Base-by-base conservation (phyloP, 2,113 vertebrate genomes). In the Sarotherodon lohbergeri region DNA sequence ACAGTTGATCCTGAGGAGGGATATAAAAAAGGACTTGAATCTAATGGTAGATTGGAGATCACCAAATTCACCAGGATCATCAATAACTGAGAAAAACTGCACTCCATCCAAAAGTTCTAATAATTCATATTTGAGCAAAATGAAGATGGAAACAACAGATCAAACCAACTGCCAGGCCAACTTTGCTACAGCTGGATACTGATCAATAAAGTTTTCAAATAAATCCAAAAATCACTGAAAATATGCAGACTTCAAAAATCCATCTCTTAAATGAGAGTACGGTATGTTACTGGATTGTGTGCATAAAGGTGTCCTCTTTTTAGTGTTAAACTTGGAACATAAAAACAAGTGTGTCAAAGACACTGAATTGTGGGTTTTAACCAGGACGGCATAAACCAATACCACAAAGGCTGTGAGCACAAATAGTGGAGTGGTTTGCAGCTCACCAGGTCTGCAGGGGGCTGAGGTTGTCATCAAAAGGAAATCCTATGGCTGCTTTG, bases 381-480 rank as follows among this genome's bases (percentile, higher is more conserved):
- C n/a, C 7, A 1, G 16, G 73, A 34, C 4, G 0, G 46, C 9
- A 32, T 50, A 32, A 78, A n/a, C 10, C 46, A 55, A 24, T 0
- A 9, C 32, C 32, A 48, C 43, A 80, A n/a, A 43, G 1, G 5
- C 17, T 59, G 14, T 17, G 6, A 73, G 73, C n/a, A 19, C n/a
- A 34, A 55, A 39, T 0, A 32, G 14, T 39, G 6, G 6, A 52
- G n/a, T 2, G n/a, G 13, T 29, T 36, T 83, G 79, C 16, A 71
- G n/a, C 92, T 96, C 91, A 97, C 97, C 97, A 94, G 73, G 94
- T 96, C 93, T 97, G 97, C 81, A 97, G 94, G 0, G 95, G 95
- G 1, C 87, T 90, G 59, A 99, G 95, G 95, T 97, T 98, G 52
- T 98, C 98, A 48, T 98, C 97, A 22, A 98, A 98, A 6, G 94